Evolutionary conservation across 1,140 invertebrate genomes (phyloP).

Genomic region (Monomorium pharaonis): DNA sequence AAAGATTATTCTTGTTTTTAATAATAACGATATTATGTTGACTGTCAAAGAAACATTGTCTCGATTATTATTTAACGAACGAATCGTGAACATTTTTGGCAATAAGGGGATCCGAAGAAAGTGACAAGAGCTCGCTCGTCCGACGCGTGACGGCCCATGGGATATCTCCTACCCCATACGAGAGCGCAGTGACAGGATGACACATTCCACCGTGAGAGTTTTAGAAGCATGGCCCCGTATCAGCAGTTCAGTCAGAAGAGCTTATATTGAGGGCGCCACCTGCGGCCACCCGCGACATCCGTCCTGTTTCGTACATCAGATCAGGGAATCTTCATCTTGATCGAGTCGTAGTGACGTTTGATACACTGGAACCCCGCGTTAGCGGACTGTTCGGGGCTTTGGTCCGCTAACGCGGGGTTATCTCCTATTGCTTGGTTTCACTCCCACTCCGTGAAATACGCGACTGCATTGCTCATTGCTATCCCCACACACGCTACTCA

Average conservation of each 20-base stretch:
- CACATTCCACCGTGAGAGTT: constrained; percentile 84
- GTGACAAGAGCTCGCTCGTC: constrained; percentile 50
- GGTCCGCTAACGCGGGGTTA: no score
- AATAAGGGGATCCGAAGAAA: constrained; percentile 24
- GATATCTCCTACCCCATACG: constrained; percentile 74
- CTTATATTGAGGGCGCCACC: constrained; percentile 82
- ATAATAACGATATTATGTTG: neutral
- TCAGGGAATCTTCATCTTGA: constrained; percentile 81
- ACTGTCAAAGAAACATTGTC: neutral
- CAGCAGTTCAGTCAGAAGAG: constrained; percentile 78
- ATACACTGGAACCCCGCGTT: no score
- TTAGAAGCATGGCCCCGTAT: constrained; percentile 79
- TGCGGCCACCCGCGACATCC: constrained; percentile 83
- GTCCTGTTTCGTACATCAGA: constrained; percentile 75
- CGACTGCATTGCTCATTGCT: no score
- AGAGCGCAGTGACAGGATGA: constrained; percentile 84
- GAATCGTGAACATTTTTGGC: constrained; percentile 42
- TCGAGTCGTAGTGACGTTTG: constrained; percentile 76
- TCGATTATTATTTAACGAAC: constrained; percentile 20
- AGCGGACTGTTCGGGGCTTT: no score
- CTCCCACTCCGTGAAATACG: no score
- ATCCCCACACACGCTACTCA: no score
- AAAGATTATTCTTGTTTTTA: neutral
- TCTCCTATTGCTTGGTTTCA: no score
- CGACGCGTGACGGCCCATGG: constrained; percentile 76